phyloP scores from a whole-genome alignment of 2,113 vertebrate species.

The Noturus placidus region DNA sequence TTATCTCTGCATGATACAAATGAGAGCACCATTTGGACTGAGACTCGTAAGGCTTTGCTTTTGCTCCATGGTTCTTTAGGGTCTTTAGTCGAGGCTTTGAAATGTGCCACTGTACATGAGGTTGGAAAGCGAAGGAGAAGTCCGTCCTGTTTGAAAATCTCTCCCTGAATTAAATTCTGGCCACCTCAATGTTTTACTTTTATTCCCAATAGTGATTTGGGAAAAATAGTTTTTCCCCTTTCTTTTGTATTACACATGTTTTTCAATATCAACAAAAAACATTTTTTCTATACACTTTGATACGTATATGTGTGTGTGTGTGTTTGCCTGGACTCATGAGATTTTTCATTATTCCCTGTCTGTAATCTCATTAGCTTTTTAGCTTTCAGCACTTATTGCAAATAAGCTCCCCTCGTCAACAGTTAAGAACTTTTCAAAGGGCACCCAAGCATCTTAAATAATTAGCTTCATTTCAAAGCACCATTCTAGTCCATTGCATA shows the following conservation, averaged over 20 bases:
- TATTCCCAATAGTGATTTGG: not conserved
- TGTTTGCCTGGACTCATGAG: conserved; percentile 6
- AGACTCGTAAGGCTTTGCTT: conserved; percentile 28
- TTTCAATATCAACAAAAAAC: conserved; percentile 8
- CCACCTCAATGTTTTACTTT: not conserved
- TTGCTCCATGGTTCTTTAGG: conserved; percentile 8
- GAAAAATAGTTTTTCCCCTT: not conserved
- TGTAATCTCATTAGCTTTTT: conserved; percentile 26
- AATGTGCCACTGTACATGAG: not conserved
- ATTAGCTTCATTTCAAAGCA: conserved; percentile 47
- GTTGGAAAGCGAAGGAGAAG: conserved; percentile 2
- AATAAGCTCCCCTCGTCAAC: conserved; percentile 18
- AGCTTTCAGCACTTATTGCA: conserved; percentile 8
- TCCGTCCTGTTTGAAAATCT: conserved; percentile 10
- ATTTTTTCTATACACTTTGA: not conserved
- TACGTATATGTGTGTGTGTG: not conserved
- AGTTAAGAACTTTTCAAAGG: conserved; percentile 45
- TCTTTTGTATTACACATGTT: not conserved
- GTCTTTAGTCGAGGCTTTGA: conserved; percentile 17
- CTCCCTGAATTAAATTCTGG: conserved; percentile 23
- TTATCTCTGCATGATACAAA: conserved; percentile 31
- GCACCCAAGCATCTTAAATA: conserved; percentile 22
- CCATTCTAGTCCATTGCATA: conserved; percentile 35
- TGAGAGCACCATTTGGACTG: conserved; percentile 12
- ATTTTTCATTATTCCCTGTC: conserved; percentile 4